These are phyloP conservation scores for Fratercula arctica DNA, from an alignment of 2,797 vertebrate species.

Conservation along the genomic window DNA sequence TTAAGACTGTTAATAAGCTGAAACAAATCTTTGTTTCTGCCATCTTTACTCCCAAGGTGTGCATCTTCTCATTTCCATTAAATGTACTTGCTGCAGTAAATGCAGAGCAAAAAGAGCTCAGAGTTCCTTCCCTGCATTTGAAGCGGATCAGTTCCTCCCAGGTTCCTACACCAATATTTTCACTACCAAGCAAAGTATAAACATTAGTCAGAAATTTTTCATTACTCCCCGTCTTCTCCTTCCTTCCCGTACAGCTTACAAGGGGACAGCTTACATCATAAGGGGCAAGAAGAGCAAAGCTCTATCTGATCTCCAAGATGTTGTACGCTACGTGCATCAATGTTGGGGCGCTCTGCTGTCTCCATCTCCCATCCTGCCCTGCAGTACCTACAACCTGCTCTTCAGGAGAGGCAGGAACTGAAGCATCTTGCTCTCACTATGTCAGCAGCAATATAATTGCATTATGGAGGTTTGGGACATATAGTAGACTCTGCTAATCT, in stretches of 20 bases:
- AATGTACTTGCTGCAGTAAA: not conserved
- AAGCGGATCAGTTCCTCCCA: not conserved
- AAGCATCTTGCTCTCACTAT: no score
- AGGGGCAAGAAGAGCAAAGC: not conserved
- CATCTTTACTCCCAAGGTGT: not conserved
- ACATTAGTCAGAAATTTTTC: not conserved
- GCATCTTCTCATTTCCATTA: not conserved
- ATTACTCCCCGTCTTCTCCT: not conserved
- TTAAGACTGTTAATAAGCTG: not conserved
- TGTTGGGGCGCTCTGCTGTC: not conserved
- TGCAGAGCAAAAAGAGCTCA: not conserved
- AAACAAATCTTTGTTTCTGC: not conserved
- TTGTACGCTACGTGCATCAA: not conserved
- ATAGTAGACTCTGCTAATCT: not conserved
- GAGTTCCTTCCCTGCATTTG: not conserved
- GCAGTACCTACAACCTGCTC: not conserved
- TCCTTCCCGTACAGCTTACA: not conserved
- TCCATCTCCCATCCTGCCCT: not conserved
- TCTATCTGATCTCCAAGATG: no score
- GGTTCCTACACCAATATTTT: not conserved
- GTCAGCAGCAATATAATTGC: not conserved
- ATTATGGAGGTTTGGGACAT: rapidly evolving
- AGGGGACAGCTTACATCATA: rapidly evolving
- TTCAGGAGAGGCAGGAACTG: not conserved
- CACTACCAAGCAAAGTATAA: not conserved